Percentiles rank a stretch among this genome's conserved stretches.
Evolutionary conservation across 1,140 invertebrate genomes (phyloP).

Genomic region (Apocrypta bakeri): DNA sequence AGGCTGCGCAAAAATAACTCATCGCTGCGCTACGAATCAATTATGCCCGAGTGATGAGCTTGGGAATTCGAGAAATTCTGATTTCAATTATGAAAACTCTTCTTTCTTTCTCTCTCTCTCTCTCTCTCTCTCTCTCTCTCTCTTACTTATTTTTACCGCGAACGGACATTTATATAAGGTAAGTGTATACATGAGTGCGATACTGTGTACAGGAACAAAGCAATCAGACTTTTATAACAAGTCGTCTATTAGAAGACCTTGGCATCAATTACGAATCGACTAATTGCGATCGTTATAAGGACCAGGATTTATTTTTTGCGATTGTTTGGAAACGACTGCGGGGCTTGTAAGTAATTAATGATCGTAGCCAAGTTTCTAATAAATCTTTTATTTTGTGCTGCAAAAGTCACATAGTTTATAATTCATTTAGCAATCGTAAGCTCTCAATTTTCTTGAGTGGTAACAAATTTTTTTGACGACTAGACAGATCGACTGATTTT

Average conservation of each 20-base stretch:
- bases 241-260: not conserved
- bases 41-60: conserved; percentile 15
- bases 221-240: not conserved
- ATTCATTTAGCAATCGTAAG: not conserved
- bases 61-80: not conserved
- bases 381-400: not conserved
- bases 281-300: not conserved
- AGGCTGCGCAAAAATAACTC: conserved; percentile 24
- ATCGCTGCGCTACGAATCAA: conserved; percentile 20
- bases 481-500: too few relatives aligned
- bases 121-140: too few relatives aligned
- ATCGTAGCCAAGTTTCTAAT: not conserved
- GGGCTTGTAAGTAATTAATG: not conserved
- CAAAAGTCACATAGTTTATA: not conserved
- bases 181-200: too few relatives aligned
- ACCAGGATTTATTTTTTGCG: too few relatives aligned
- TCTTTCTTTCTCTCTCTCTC: too few relatives aligned
- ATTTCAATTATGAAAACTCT: conserved; percentile 14
- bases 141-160: not conserved
- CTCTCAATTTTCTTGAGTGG: conserved; percentile 19
- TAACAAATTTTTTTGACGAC: too few relatives aligned
- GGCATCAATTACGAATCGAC: conserved; percentile 26
- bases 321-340: too few relatives aligned
- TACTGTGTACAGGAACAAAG: too few relatives aligned
- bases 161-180: too few relatives aligned